Base-by-base conservation (phyloP, 2,113 vertebrate genomes). In the Semnornis frantzii region DNA sequence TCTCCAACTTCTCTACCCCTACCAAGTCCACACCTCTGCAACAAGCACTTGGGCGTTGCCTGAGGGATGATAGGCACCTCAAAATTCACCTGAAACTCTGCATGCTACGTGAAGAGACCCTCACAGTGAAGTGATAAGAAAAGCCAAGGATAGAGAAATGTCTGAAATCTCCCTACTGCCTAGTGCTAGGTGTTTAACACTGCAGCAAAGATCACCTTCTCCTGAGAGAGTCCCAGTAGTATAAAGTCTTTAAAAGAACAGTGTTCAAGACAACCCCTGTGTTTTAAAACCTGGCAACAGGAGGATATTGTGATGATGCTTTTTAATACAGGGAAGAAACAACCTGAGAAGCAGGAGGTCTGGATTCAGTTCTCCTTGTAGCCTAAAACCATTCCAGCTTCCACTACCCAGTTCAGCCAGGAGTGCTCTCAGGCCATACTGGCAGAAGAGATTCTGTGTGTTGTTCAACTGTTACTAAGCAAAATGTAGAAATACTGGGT, bases 1-100 rank as follows among this genome's bases (percentile, higher is more conserved):
- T 3, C 66, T 64, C 46, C 70, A 31, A 52, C 37, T 21, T 77
- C 33, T 57, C 9, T 21, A 25, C 30, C 27, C 9, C 15, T 33
- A 44, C 16, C 0, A 0, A 64, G 42, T 20, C 59, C 37, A 24
- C 0, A 0, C 12, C 6, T 84, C 87, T 1, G 1, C 33, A 87
- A 44, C 34, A 57, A 30, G 50, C 27, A 25, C 31, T 42, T 27
- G 20, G 17, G 28, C 57, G 57, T 9, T n/a, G 27, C 57, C 63
- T 50, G 16, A 81, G 28, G 46, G 90, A 90, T 57, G 8, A 50
- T 0, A 80, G 33, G 21, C 39, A 72, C 58, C 25, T 65, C 58
- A 64, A 83, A 77, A 90, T 54, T 64, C 65, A 50, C 10, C 17
- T 39, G 4, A 79, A 50, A 3, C 33, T 13, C 58, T 9, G 2